Evolutionary conservation across 2,888 invertebrate genomes (phyloP).

Genomic region (Drosophila acutilabella): DNA sequence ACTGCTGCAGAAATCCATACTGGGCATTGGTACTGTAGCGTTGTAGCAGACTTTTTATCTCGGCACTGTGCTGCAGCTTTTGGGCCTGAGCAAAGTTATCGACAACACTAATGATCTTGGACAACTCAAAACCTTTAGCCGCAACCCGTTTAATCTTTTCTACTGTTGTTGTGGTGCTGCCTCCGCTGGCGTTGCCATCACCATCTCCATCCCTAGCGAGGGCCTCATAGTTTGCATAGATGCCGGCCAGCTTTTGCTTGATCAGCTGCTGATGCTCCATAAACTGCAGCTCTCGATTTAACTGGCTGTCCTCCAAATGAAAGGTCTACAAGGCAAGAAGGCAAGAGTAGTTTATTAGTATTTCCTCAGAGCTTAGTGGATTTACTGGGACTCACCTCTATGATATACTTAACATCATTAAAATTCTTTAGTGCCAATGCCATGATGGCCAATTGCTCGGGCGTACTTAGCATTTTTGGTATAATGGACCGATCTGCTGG

Average conservation of each 20-base stretch:
- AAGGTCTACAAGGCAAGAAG: constrained; percentile 88
- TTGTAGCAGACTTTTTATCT: constrained; percentile 72
- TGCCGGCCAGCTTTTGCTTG: constrained; percentile 80
- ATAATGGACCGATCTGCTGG: constrained; percentile 78
- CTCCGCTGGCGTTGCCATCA: constrained; percentile 6
- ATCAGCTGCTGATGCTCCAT: constrained; percentile 87
- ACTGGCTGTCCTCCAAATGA: constrained; percentile 88
- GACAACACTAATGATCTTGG: constrained; percentile 87
- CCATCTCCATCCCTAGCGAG: constrained; percentile 63
- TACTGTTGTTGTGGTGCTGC: constrained; percentile 71
- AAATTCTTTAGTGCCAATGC: constrained; percentile 91
- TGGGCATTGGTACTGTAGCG: constrained; percentile 75
- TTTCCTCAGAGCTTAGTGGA: neutral
- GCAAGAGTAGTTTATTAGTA: neutral
- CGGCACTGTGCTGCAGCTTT: constrained; percentile 69
- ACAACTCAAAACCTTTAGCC: constrained; percentile 87
- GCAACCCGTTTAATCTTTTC: constrained; percentile 86
- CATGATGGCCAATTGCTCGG: constrained; percentile 90
- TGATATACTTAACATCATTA: constrained; percentile 91
- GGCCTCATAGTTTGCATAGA: constrained; percentile 81
- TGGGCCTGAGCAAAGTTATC: constrained; percentile 86
- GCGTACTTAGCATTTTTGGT: constrained; percentile 89
- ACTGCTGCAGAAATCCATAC: constrained; percentile 81
- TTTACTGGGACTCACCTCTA: constrained; percentile 87
- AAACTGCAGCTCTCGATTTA: constrained; percentile 89